phyloP scores from a whole-genome alignment of 30 jellyfish, hydroid and myxozoan genomes.

The Mastigias papua region DNA sequence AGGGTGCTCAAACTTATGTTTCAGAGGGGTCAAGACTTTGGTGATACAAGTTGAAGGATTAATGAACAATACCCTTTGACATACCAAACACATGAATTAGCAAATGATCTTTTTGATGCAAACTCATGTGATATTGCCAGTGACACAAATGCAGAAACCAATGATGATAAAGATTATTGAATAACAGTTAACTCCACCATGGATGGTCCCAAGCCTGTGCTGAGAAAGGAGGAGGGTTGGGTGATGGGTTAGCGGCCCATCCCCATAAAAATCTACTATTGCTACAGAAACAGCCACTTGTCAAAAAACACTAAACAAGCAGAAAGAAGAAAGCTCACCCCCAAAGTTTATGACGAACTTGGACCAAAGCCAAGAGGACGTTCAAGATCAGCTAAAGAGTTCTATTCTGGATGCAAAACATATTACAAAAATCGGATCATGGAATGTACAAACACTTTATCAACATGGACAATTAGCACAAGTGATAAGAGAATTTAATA shows the following conservation, averaged over 20 bases:
- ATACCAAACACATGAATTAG: slow-evolving; percentile 51
- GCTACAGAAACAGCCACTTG: background rate
- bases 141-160: no score
- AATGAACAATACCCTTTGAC: slow-evolving; percentile 49
- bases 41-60: slow-evolving; percentile 57
- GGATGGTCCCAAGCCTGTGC: background rate
- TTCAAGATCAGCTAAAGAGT: background rate
- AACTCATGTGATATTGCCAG: slow-evolving; percentile 48
- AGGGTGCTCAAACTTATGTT: slow-evolving; percentile 44
- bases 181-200: no score
- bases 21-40: slow-evolving; percentile 65
- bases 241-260: background rate
- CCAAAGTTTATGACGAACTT: background rate
- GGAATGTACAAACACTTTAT: background rate
- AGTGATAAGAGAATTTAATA: background rate
- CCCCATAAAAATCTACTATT: background rate
- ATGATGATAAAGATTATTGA: no score
- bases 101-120: slow-evolving; percentile 38
- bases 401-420: background rate
- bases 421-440: background rate
- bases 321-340: background rate
- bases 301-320: background rate
- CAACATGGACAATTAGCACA: slow-evolving; percentile 10
- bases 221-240: background rate
- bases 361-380: background rate